Base-by-base conservation (phyloP, 1,140 invertebrate genomes). In the Zophobas morio region DNA sequence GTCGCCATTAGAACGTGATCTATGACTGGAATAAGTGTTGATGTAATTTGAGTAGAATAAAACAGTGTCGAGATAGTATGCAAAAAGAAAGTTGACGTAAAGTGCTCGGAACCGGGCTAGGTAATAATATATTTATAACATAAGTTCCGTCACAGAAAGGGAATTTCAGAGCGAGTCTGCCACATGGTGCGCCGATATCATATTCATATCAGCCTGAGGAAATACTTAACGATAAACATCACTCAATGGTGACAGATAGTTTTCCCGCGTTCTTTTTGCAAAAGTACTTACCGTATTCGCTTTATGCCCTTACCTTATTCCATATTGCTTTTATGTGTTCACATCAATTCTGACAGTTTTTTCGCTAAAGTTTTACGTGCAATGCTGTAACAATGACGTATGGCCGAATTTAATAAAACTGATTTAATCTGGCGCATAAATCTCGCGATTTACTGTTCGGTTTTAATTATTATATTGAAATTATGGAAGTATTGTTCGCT, bases 111-210 rank as follows among this genome's bases (percentile, higher is more conserved):
- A 73, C 49, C 37, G 49, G 35, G 54, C 37, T 63, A 63, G 73
- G 46, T 57, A 75, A 75, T 74, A 74, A 74, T 75, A 75, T 75
- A 75, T 75, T 75, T 75, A 75, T 60, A 75, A 60, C 37, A 72
- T 53, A 72, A 72, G 70, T 42, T 60, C 39, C 71, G 71, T 56
- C 35, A 54, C 49, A 73, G 56, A 56, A 74, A 75, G 73, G 57
- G 51, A 75, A 63, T 47, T 75, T 60, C 40, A 60, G 39, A 60
- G 35, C 54, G 54, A 60, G 20, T 49, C 53, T 51, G 54, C 73
- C 73, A 75, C 54, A 75, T 75, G 73, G 73, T 60, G 54, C 73
- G 46, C 54, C 39, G 54, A 75, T 75, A 75, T 75, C 73, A 75
- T 75, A 75, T 75, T 75, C 56, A 75, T 75, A 75, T 75, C 73